Conservation (phyloP, 2,797 vertebrate species). For the Schizopygopsis pylzovi region DNA sequence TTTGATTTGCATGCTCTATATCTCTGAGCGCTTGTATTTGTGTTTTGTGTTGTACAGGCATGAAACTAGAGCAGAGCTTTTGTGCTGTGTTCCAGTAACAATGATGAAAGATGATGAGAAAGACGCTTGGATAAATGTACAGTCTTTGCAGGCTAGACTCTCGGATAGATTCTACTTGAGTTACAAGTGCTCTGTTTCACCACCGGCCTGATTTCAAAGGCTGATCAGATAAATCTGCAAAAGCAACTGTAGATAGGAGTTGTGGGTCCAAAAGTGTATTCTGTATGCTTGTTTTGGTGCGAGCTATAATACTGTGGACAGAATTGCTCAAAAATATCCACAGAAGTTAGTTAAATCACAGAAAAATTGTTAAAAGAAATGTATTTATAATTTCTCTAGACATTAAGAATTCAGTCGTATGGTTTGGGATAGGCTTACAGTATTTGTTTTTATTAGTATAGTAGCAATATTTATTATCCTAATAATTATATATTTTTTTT, state of each 20-base stretch:
- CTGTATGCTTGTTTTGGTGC: not conserved
- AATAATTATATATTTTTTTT: too few species aligned
- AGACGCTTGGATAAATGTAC: slow-evolving; percentile 2
- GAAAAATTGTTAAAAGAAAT: not conserved
- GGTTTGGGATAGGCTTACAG: too few species aligned
- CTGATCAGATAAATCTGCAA: not conserved
- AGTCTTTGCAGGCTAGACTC: not conserved
- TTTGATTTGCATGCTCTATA: slow-evolving; percentile 66
- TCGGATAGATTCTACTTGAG: not conserved
- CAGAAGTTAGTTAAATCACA: not conserved
- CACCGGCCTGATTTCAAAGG: not conserved
- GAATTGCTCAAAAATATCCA: slow-evolving; percentile 14
- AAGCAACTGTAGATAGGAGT: not conserved
- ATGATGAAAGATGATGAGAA: slow-evolving; percentile 25
- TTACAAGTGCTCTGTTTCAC: not conserved
- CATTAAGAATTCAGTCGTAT: too few species aligned
- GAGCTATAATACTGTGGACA: not conserved
- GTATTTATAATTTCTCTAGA: too few species aligned
- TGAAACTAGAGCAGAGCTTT: slow-evolving; percentile 40
- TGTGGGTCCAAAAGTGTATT: not conserved
- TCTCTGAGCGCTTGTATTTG: slow-evolving; percentile 54
- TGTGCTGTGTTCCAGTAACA: slow-evolving; percentile 16
- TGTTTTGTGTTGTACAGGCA: slow-evolving; percentile 23
- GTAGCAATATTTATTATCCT: too few species aligned
- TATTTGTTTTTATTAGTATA: too few species aligned